phyloP scores from a whole-genome alignment of 2,113 vertebrate species.

The Thamnaconus septentrionalis region DNA sequence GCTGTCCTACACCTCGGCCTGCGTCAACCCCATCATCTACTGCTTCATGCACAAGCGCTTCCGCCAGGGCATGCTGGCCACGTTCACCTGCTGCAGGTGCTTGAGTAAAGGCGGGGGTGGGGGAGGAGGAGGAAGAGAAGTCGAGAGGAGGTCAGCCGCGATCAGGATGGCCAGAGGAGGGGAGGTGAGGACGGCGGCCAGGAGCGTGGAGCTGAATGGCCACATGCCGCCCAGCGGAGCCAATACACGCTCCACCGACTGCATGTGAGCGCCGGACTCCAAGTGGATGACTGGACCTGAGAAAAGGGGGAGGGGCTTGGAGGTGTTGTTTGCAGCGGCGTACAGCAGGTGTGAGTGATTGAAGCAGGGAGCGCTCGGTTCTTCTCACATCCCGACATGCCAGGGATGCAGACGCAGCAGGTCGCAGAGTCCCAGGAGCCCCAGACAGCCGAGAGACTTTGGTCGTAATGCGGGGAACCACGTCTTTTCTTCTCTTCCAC shows the following conservation, averaged over 20 bases:
- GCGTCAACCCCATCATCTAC: slow-evolving; percentile 96
- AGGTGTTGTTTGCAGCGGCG: not conserved
- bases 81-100: slow-evolving; percentile 83
- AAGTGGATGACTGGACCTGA: not conserved
- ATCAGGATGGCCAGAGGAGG: slow-evolving; percentile 5
- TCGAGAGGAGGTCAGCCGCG: slow-evolving; percentile 1
- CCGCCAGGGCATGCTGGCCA: slow-evolving; percentile 85
- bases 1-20: slow-evolving; percentile 94
- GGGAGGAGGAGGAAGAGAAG: not conserved
- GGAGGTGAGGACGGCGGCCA: slow-evolving; percentile 1
- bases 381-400: no score
- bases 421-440: no score
- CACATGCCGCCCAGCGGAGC: slow-evolving; percentile 72
- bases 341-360: not conserved
- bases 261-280: slow-evolving; percentile 43
- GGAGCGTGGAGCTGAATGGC: slow-evolving; percentile 75
- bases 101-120: not conserved
- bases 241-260: slow-evolving; percentile 80
- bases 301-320: no score
- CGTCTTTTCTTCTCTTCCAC: no score
- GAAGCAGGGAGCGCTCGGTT: no score
- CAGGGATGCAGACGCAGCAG: no score
- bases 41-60: slow-evolving; percentile 99
- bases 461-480: no score
- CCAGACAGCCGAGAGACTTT: no score